These are phyloP conservation scores for Phyllotreta striolata DNA, from an alignment of 2,888 invertebrate genomes.

Conservation along the genomic window DNA sequence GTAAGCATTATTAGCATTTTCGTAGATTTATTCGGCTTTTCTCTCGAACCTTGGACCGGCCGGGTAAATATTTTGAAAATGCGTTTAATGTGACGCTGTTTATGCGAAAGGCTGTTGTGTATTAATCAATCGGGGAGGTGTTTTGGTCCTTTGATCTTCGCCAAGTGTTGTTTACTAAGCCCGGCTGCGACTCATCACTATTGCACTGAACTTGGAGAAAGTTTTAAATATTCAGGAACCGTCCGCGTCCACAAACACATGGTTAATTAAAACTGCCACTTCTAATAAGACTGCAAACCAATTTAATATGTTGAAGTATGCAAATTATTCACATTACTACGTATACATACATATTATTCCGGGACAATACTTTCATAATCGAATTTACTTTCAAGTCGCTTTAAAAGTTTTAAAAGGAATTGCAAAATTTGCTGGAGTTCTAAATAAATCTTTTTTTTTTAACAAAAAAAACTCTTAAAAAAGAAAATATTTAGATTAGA, in stretches of 20 bases:
- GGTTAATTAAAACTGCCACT: slow-evolving; percentile 54
- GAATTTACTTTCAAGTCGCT: not conserved
- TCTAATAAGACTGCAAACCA: slow-evolving; percentile 36
- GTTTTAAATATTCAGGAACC: slow-evolving; percentile 57
- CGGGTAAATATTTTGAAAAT: slow-evolving; percentile 18
- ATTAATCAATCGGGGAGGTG: slow-evolving; percentile 53
- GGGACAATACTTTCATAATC: slow-evolving; percentile 17
- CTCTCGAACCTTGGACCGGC: not conserved
- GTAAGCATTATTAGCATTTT: slow-evolving; percentile 10
- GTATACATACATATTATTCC: slow-evolving; percentile 20
- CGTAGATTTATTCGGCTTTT: slow-evolving; percentile 7
- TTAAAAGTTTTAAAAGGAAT: too few relatives aligned
- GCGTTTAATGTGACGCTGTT: slow-evolving; percentile 23
- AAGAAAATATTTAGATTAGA: too few relatives aligned
- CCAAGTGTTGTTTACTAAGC: slow-evolving; percentile 49
- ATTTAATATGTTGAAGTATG: slow-evolving; percentile 33
- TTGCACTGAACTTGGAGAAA: slow-evolving; percentile 51
- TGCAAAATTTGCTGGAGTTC: too few relatives aligned
- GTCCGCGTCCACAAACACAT: slow-evolving; percentile 53
- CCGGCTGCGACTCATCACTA: slow-evolving; percentile 42
- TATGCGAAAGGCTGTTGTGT: slow-evolving; percentile 44
- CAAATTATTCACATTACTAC: slow-evolving; percentile 25
- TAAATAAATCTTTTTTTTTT: too few relatives aligned
- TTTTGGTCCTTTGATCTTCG: slow-evolving; percentile 54
- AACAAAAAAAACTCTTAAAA: too few relatives aligned